Conservation (phyloP, 2,797 vertebrate species). For the Echeneis naucrates region DNA sequence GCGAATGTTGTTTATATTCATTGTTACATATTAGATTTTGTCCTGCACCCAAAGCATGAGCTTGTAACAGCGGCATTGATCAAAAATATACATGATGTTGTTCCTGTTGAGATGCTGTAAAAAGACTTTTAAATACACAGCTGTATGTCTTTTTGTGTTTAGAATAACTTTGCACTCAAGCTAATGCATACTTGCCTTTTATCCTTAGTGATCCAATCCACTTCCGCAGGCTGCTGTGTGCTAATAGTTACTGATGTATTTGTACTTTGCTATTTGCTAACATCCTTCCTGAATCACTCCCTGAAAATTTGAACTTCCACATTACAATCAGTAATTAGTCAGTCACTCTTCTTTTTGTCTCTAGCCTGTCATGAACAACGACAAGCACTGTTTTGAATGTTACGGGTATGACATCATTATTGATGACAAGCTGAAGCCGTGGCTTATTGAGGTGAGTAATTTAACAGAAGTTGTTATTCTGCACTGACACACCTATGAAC, state of each 20-base stretch:
- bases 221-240: background rate
- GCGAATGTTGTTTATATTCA: background rate
- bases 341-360: conserved; percentile 8
- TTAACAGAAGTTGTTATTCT: background rate
- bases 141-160: conserved; percentile 37
- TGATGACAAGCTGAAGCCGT: conserved; percentile 96
- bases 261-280: conserved; percentile 17
- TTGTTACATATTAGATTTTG: background rate
- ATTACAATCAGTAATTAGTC: background rate
- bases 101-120: conserved; percentile 12
- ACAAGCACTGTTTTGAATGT: conserved; percentile 99
- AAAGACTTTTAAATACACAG: conserved; percentile 16
- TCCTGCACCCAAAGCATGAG: background rate
- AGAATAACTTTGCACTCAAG: background rate
- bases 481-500: background rate
- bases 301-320: background rate
- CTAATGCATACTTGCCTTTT: conserved; percentile 48
- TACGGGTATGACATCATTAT: conserved; percentile 99
- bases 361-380: conserved; percentile 98
- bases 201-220: too few relatives aligned
- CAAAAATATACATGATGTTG: background rate
- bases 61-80: background rate
- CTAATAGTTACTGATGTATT: conserved; percentile 13
- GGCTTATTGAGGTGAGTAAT: conserved; percentile 95
- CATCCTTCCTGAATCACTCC: conserved; percentile 23